Evolutionary conservation across 1,140 invertebrate genomes (phyloP).

Genomic region (Panagrolaimus sp.): DNA sequence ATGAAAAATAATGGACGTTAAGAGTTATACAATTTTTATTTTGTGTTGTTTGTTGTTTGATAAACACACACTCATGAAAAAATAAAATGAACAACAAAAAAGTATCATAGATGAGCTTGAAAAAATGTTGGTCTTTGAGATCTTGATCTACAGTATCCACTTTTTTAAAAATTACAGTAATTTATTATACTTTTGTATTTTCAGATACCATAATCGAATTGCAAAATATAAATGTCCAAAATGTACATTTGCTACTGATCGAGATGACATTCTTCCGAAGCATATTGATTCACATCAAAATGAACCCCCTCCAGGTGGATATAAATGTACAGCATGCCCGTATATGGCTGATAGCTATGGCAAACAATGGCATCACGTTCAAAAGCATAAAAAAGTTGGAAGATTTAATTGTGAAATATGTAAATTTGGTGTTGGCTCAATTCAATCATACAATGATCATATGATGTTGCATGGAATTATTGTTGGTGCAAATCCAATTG

Average conservation of each 20-base stretch:
- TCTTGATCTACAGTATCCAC: too few relatives aligned
- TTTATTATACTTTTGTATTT: background rate
- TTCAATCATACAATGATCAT: constrained; percentile 10
- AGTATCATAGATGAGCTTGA: too few relatives aligned
- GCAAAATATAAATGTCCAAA: constrained; percentile 9
- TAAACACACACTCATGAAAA: too few relatives aligned
- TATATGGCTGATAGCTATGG: background rate
- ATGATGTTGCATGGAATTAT: background rate
- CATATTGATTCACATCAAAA: constrained; percentile 16
- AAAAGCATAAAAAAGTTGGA: constrained; percentile 14
- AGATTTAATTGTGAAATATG: constrained; percentile 2
- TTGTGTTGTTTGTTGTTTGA: too few relatives aligned
- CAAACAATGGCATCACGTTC: constrained; percentile 11
- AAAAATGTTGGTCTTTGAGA: too few relatives aligned
- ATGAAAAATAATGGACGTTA: too few relatives aligned
- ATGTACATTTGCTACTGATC: background rate
- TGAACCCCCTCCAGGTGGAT: constrained; percentile 4
- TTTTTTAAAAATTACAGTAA: too few relatives aligned
- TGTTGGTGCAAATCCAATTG: background rate
- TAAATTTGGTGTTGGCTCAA: constrained; percentile 3
- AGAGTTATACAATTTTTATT: too few relatives aligned
- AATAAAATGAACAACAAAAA: too few relatives aligned
- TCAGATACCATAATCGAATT: constrained; percentile 3
- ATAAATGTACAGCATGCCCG: background rate
- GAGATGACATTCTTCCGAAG: background rate